Evolutionary conservation across 53 echinoderm and acorn worm genomes (phyloP).

Genomic region (Pentamera pediparva): DNA sequence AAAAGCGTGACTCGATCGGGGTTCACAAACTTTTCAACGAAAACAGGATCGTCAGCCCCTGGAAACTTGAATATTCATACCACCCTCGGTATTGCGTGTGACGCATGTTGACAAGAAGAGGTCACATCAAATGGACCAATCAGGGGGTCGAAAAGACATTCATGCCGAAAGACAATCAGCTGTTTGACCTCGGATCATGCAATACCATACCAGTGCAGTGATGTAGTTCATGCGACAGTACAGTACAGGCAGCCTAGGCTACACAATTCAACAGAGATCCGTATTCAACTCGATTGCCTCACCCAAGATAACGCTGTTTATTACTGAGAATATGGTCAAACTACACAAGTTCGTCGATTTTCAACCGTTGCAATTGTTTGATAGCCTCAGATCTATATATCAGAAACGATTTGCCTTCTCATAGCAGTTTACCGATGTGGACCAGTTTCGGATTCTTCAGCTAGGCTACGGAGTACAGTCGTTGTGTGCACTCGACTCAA

Average conservation of each 20-base stretch:
- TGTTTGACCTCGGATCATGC: constrained; percentile 11
- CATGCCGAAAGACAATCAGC: neutral
- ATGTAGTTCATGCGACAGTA: neutral
- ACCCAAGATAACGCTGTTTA: constrained; percentile 14
- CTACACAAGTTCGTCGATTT: neutral
- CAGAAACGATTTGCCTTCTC: constrained; percentile 2
- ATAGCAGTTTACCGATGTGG: too few relatives aligned
- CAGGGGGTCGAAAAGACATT: neutral
- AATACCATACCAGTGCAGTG: neutral
- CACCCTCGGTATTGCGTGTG: neutral
- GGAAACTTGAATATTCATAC: constrained; percentile 8
- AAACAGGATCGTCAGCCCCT: neutral
- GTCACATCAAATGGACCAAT: neutral
- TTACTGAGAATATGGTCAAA: neutral
- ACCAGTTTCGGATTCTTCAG: too few relatives aligned
- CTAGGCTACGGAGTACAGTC: too few relatives aligned
- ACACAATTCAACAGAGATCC: too few relatives aligned
- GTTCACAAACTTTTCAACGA: constrained; percentile 8
- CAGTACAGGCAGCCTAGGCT: too few relatives aligned
- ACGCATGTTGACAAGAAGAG: neutral
- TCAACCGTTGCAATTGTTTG: neutral
- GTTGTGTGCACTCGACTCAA: too few relatives aligned
- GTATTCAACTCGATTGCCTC: too few relatives aligned
- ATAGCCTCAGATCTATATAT: neutral
- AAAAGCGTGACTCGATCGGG: too few relatives aligned